Percentiles rank a stretch among this genome's conserved stretches.
These are phyloP conservation scores for Drosophila quinaria DNA, from an alignment of 2,888 invertebrate species.

Conservation along the genomic window DNA sequence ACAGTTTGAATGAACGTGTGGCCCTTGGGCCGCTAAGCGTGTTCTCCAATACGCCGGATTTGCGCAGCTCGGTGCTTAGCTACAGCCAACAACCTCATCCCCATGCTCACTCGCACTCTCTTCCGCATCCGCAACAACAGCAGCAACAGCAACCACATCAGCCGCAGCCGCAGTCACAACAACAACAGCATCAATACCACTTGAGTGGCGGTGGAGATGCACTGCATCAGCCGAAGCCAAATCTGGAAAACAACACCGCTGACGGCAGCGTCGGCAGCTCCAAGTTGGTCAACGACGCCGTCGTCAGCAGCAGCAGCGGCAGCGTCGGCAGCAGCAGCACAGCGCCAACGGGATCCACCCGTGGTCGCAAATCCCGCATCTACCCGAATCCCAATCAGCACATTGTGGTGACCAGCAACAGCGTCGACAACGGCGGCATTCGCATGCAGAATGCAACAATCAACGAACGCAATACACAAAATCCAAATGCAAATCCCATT, in stretches of 20 bases:
- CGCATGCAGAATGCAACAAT: constrained; percentile 73
- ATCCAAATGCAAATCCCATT: constrained; percentile 34
- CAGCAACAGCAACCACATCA: constrained; percentile 75
- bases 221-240: constrained; percentile 83
- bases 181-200: constrained; percentile 87
- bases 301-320: constrained; percentile 68
- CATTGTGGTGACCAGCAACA: constrained; percentile 83
- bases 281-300: constrained; percentile 60
- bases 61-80: constrained; percentile 83
- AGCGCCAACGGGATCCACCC: constrained; percentile 70
- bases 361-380: constrained; percentile 82
- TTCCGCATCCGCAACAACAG: constrained; percentile 81
- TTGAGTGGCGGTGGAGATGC: constrained; percentile 56
- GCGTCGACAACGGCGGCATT: constrained; percentile 82
- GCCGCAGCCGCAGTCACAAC: constrained; percentile 64
- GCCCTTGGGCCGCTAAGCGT: constrained; percentile 86
- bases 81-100: constrained; percentile 83
- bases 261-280: constrained; percentile 47
- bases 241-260: constrained; percentile 53
- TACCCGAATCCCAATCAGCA: constrained; percentile 83
- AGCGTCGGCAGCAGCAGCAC: constrained; percentile 53
- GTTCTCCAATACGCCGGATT: constrained; percentile 84
- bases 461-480: constrained; percentile 67
- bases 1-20: constrained; percentile 88
- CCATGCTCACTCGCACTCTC: constrained; percentile 83